These are phyloP conservation scores for Zoanthus solanderi DNA, from an alignment of 92 coral and sea anemone species.

Conservation along the genomic window DNA sequence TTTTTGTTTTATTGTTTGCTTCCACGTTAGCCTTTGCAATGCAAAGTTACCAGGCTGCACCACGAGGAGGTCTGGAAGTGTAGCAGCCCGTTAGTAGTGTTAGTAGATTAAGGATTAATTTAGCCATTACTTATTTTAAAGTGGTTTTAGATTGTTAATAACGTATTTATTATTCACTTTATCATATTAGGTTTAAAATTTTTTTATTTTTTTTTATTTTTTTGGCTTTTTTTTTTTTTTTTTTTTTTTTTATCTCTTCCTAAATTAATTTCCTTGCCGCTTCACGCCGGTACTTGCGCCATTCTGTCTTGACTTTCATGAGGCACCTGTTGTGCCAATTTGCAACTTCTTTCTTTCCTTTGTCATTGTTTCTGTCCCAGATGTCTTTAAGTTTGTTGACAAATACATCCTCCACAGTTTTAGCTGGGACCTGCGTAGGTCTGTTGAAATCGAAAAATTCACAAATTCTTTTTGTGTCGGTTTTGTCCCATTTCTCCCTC, in stretches of 20 bases:
- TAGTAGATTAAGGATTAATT: too few relatives aligned
- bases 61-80: neutral
- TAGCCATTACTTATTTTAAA: too few relatives aligned
- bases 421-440: neutral
- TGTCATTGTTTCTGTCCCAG: neutral
- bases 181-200: neutral
- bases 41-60: conserved; percentile 8
- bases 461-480: neutral
- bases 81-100: too few relatives aligned
- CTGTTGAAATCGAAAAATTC: neutral
- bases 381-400: neutral
- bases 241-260: neutral
- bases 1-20: neutral
- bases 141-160: too few relatives aligned
- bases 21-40: conserved; percentile 10
- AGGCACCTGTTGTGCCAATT: too few relatives aligned
- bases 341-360: neutral
- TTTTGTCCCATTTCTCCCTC: neutral
- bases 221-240: too few relatives aligned
- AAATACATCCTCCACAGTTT: neutral
- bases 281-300: neutral
- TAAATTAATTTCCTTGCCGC: neutral
- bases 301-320: neutral
- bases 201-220: neutral
- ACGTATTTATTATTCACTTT: too few relatives aligned